A percentile compares a stretch with the other conserved stretches of the same genome.
phyloP scores from a whole-genome alignment of 2,888 invertebrate genomes.

The Hirtodrosophila trivittata region DNA sequence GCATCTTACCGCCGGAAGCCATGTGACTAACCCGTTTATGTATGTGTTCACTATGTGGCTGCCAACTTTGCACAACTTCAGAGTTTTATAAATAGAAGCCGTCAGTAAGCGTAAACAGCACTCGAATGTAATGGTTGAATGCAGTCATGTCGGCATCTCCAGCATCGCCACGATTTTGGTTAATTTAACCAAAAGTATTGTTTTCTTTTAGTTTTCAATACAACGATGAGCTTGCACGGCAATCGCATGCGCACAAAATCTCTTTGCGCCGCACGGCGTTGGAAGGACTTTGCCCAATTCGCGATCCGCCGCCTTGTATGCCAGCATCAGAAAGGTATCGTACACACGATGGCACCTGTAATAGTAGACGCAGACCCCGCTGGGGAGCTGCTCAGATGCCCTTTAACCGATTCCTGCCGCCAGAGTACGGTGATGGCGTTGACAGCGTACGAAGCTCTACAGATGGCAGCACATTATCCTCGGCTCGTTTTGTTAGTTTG shows the following conservation, averaged over 20 bases:
- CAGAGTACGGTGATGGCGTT: conserved; percentile 92
- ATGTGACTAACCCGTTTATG: too few species aligned
- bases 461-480: conserved; percentile 88
- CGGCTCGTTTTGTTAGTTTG: conserved; percentile 90
- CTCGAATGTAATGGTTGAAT: conserved; percentile 70
- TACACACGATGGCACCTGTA: conserved; percentile 95
- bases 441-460: conserved; percentile 85
- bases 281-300: conserved; percentile 87
- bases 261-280: conserved; percentile 83
- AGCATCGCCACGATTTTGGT: conserved; percentile 25
- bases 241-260: conserved; percentile 81
- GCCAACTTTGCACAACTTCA: too few species aligned
- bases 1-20: too few species aligned
- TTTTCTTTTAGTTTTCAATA: conserved; percentile 77
- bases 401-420: conserved; percentile 91
- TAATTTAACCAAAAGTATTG: conserved; percentile 17
- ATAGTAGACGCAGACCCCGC: conserved; percentile 90
- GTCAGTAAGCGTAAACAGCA: conserved; percentile 60
- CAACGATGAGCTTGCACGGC: conserved; percentile 81
- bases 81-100: too few species aligned
- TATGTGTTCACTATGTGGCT: too few species aligned
- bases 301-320: conserved; percentile 88
- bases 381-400: conserved; percentile 93
- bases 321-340: conserved; percentile 90
- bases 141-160: conserved; percentile 52